Conservation (phyloP, 2,888 invertebrate species). For the Melolontha melolontha region DNA sequence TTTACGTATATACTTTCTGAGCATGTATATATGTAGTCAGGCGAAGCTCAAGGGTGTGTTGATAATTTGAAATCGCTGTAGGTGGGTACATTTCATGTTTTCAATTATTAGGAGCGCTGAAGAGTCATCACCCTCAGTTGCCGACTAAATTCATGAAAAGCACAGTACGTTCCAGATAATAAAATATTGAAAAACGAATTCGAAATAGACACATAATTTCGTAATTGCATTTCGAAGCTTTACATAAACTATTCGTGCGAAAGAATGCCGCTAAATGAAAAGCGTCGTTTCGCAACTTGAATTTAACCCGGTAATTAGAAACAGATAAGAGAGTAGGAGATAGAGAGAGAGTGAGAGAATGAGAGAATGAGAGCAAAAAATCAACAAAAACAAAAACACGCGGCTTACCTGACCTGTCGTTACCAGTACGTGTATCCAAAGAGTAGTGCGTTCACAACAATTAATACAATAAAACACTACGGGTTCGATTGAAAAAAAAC, state of each 20-base stretch:
- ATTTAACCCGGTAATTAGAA: constrained; percentile 24
- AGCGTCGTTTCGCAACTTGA: constrained; percentile 31
- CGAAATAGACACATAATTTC: neutral
- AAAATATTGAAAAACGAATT: neutral
- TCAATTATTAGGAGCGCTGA: constrained; percentile 34
- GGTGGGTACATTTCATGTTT: constrained; percentile 42
- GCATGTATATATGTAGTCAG: neutral
- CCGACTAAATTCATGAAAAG: constrained; percentile 27
- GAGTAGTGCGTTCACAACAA: constrained; percentile 37
- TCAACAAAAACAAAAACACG: constrained; percentile 39
- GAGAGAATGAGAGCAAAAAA: constrained; percentile 13
- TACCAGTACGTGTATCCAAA: constrained; percentile 40
- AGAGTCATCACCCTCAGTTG: constrained; percentile 35
- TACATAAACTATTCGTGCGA: neutral
- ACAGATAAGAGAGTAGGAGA: constrained; percentile 2
- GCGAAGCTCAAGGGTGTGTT: constrained; percentile 30
- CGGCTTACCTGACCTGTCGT: constrained; percentile 43
- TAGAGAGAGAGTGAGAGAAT: constrained; percentile 13
- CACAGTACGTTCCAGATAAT: neutral
- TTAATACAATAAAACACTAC: constrained; percentile 40
- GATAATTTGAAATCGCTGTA: constrained; percentile 27
- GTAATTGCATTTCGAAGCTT: neutral
- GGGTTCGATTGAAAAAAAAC: constrained; percentile 32
- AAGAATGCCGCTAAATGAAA: constrained; percentile 16
- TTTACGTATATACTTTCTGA: too few relatives aligned